phyloP scores from a whole-genome alignment of 2,888 invertebrate species.

The Lymantria monacha region DNA sequence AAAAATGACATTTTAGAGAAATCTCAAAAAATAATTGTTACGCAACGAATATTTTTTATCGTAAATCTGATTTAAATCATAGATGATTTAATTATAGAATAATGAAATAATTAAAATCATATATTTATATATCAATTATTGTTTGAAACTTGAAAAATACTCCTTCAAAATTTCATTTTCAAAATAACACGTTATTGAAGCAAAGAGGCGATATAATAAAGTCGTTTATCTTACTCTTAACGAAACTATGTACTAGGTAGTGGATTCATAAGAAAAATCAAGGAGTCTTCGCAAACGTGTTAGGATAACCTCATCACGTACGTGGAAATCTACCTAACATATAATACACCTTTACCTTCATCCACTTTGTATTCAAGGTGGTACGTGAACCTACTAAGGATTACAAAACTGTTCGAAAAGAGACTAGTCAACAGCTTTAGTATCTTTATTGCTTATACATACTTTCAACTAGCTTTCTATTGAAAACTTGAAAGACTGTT shows the following conservation, averaged over 20 bases:
- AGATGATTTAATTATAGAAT: too few species aligned
- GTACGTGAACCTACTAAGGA: conserved; percentile 45
- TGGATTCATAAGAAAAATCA: conserved; percentile 54
- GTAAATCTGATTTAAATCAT: too few species aligned
- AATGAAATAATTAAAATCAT: too few species aligned
- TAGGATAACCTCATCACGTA: conserved; percentile 57
- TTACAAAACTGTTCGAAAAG: conserved; percentile 60
- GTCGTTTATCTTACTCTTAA: too few species aligned
- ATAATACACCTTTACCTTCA: conserved; percentile 65
- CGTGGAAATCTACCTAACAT: conserved; percentile 67
- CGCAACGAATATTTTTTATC: too few species aligned
- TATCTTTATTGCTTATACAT: conserved; percentile 49
- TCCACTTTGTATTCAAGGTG: conserved; percentile 60
- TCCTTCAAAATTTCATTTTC: too few species aligned
- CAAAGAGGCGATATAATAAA: too few species aligned
- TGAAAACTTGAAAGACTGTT: conserved; percentile 22
- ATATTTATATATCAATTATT: too few species aligned
- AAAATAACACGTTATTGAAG: too few species aligned
- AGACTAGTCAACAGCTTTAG: conserved; percentile 59
- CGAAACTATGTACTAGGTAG: conserved; percentile 29
- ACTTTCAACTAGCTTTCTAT: conserved; percentile 33
- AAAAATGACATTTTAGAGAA: too few species aligned
- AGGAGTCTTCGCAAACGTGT: conserved; percentile 53
- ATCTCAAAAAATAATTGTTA: too few species aligned
- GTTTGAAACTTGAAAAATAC: too few species aligned